Evolutionary conservation across 2,113 vertebrate species (phyloP).

Genomic region (Sinocyclocheilus maitianheensis): DNA sequence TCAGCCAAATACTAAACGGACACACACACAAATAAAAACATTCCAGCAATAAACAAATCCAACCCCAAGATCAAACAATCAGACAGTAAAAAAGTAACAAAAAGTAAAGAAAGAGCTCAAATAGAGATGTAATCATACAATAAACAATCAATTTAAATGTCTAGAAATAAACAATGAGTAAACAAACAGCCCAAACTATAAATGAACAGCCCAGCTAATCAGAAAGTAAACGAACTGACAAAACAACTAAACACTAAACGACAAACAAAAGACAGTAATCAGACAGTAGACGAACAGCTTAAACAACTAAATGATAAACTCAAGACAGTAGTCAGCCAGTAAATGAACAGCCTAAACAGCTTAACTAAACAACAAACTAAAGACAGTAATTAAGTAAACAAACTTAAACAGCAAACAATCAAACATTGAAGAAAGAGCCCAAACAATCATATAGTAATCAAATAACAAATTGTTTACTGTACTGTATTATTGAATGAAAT

Average conservation of each 20-base stretch:
- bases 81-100: not conserved
- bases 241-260: not conserved
- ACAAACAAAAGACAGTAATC: not conserved
- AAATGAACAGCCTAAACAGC: no score
- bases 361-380: not conserved
- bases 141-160: no score
- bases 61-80: not conserved
- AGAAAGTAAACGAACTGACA: not conserved
- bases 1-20: not conserved
- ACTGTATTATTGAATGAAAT: not conserved
- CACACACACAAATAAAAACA: not conserved
- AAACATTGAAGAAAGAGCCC: no score
- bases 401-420: not conserved
- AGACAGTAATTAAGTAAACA: not conserved
- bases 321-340: no score
- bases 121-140: no score
- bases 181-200: not conserved
- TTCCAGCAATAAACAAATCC: not conserved
- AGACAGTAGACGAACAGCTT: not conserved
- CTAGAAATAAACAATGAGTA: not conserved
- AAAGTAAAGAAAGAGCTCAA: no score
- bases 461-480: no score
- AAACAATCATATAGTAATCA: no score
- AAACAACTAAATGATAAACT: no score
- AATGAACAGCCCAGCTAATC: not conserved